Evolutionary conservation across 2,113 vertebrate genomes (phyloP).

Genomic region (Numenius arquata): DNA sequence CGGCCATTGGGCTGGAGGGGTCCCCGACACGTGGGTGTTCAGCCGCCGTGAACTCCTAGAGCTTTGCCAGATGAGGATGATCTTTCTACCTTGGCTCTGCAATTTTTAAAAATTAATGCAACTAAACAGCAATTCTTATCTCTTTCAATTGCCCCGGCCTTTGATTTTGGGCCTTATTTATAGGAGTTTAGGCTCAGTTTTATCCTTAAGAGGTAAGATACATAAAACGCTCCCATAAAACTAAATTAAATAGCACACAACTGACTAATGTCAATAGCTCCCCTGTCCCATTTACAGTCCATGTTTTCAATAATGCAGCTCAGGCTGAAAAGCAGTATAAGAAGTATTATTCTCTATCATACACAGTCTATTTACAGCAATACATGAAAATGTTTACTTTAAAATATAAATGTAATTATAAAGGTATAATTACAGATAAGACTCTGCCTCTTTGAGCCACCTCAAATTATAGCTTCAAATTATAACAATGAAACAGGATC

Average conservation of each 20-base stretch:
- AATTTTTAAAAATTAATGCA: background rate
- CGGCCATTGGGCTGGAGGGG: background rate
- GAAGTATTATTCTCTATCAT: background rate
- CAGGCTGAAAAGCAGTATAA: background rate
- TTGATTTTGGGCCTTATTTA: background rate
- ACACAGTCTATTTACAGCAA: slow-evolving; percentile 1
- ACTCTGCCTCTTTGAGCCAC: background rate
- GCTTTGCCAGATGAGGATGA: background rate
- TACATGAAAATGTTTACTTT: slow-evolving; percentile 25
- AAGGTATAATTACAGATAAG: slow-evolving; percentile 48
- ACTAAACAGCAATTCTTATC: background rate
- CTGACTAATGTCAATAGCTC: background rate
- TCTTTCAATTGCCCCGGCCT: background rate
- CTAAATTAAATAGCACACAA: background rate
- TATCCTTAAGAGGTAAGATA: background rate
- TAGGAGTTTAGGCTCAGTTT: background rate
- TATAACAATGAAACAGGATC: slow-evolving; percentile 23
- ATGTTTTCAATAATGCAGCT: background rate
- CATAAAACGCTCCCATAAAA: background rate
- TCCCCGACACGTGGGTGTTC: background rate
- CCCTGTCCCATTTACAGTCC: background rate
- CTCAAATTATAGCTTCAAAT: slow-evolving; percentile 32
- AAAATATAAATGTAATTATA: slow-evolving; percentile 42
- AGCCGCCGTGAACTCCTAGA: accelerated
- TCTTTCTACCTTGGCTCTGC: background rate